phyloP scores from a whole-genome alignment of 2,888 invertebrate species.

The Baronia brevicornis region DNA sequence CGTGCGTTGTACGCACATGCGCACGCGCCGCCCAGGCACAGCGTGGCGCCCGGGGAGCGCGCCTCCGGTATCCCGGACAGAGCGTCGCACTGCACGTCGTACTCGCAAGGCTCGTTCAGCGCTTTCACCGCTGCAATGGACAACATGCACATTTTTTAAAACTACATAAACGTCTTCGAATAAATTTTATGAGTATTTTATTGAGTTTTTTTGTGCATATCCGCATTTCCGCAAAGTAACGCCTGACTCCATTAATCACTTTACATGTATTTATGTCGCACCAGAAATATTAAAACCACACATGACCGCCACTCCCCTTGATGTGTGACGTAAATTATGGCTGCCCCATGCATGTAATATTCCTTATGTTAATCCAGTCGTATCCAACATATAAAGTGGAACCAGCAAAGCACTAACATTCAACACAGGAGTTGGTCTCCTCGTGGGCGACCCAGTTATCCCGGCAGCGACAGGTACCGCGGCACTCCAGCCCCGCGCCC shows the following conservation, averaged over 20 bases:
- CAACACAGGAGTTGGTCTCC: slow-evolving; percentile 53
- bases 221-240: no score
- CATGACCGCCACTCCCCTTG: no score
- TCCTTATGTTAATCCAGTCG: slow-evolving; percentile 51
- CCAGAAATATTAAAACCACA: no score
- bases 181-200: no score
- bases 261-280: no score
- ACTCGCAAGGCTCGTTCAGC: slow-evolving; percentile 52
- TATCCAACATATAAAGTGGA: slow-evolving; percentile 40
- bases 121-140: slow-evolving; percentile 50
- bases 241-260: no score
- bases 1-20: slow-evolving; percentile 52
- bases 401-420: slow-evolving; percentile 38
- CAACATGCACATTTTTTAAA: not conserved
- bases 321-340: no score
- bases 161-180: no score
- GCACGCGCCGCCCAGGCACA: slow-evolving; percentile 56
- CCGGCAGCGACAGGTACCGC: slow-evolving; percentile 57
- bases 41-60: slow-evolving; percentile 46
- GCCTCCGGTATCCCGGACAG: slow-evolving; percentile 43
- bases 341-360: slow-evolving; percentile 63
- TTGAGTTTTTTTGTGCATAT: no score
- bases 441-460: slow-evolving; percentile 58
- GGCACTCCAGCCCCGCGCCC: slow-evolving; percentile 56
- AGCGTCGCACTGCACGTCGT: slow-evolving; percentile 61